A percentile compares a stretch with the other conserved stretches of the same genome.
Conservation (phyloP, 2,888 invertebrate species). For the Argyresthia goedartella region DNA sequence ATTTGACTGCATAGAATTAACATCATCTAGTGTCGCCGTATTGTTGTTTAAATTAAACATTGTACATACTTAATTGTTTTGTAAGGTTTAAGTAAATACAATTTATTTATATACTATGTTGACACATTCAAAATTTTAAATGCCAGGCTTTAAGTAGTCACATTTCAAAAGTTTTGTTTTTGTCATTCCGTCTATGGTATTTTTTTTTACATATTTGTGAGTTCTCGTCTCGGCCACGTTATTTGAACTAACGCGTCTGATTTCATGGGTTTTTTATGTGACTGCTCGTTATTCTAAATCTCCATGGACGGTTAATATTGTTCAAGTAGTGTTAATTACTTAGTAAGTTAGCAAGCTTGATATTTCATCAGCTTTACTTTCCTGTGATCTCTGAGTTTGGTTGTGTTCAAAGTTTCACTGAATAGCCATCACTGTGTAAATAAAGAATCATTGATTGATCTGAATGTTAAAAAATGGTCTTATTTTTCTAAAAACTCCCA, state of each 20-base stretch:
- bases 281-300: not conserved
- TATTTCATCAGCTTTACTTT: conserved; percentile 42
- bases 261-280: not conserved
- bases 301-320: conserved; percentile 17
- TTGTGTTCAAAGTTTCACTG: conserved; percentile 44
- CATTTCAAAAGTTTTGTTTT: too few relatives aligned
- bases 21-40: conserved; percentile 14
- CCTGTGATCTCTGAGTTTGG: conserved; percentile 52
- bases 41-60: conserved; percentile 16
- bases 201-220: not conserved
- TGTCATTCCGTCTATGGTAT: conserved; percentile 20
- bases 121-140: conserved; percentile 11
- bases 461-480: conserved; percentile 55
- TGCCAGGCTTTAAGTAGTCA: not conserved
- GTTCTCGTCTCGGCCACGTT: too few relatives aligned
- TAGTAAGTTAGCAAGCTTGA: conserved; percentile 34
- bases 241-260: too few relatives aligned
- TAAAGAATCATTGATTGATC: conserved; percentile 68
- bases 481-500: conserved; percentile 22
- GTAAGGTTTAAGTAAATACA: conserved; percentile 6
- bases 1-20: conserved; percentile 67
- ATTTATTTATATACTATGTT: conserved; percentile 7
- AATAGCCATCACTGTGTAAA: conserved; percentile 56
- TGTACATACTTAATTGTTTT: conserved; percentile 10
- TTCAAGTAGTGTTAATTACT: conserved; percentile 11